Evolutionary conservation across 2,888 invertebrate genomes (phyloP).

Genomic region (Blastobasis adustella): DNA sequence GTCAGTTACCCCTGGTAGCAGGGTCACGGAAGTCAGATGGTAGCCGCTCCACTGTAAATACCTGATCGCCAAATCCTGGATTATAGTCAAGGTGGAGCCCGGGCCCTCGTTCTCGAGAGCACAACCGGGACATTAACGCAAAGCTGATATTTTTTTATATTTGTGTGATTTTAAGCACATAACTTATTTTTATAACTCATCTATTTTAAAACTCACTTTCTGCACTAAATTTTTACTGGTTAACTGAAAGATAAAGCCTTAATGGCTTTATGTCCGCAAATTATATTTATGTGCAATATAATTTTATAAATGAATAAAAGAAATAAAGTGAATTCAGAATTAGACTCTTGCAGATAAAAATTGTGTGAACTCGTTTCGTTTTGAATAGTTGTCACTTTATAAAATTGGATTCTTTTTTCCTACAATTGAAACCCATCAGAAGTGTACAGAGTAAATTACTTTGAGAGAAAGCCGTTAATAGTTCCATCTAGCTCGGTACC

Average conservation of each 20-base stretch:
- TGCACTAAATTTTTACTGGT: not conserved
- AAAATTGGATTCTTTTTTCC: conserved; percentile 15
- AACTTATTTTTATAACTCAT: too few species aligned
- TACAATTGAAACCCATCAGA: conserved; percentile 18
- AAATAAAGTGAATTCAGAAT: not conserved
- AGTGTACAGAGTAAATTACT: not conserved
- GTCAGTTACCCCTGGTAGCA: too few species aligned
- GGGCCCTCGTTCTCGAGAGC: too few species aligned
- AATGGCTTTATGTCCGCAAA: too few species aligned
- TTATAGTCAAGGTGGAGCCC: too few species aligned
- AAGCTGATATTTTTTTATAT: too few species aligned
- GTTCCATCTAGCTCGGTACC: conserved; percentile 23
- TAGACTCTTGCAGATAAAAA: not conserved
- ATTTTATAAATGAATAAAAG: not conserved
- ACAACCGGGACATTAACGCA: too few species aligned
- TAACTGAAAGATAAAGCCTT: not conserved
- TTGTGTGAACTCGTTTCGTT: not conserved
- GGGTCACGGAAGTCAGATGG: too few species aligned
- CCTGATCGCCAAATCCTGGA: too few species aligned
- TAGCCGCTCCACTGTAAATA: too few species aligned
- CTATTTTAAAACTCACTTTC: too few species aligned
- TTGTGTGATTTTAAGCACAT: too few species aligned
- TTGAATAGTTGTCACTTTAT: not conserved
- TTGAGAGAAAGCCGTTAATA: conserved; percentile 30
- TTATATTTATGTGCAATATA: not conserved